Evolutionary conservation across 2,888 invertebrate genomes (phyloP).

Genomic region (Hermaeophaga mercurialis): DNA sequence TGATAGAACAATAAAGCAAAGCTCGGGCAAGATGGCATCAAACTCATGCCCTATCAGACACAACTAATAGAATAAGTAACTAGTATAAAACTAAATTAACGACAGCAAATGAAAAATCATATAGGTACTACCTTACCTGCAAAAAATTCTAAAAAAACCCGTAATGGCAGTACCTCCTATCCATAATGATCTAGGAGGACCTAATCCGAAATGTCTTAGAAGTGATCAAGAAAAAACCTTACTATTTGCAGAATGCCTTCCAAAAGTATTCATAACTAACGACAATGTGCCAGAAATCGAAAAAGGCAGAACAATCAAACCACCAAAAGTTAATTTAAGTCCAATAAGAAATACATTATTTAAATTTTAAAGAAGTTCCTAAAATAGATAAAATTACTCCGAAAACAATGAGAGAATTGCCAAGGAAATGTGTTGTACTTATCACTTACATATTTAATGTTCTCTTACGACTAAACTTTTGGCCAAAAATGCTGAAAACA

Average conservation of each 20-base stretch:
- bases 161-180: too few relatives aligned
- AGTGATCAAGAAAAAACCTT: background rate
- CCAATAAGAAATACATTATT: conserved; percentile 8
- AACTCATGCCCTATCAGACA: too few relatives aligned
- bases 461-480: conserved; percentile 3
- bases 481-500: conserved; percentile 15
- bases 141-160: too few relatives aligned
- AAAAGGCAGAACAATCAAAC: conserved; percentile 5
- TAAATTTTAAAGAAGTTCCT: conserved; percentile 10
- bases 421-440: conserved; percentile 4
- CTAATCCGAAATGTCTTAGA: background rate
- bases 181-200: too few relatives aligned
- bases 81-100: too few relatives aligned
- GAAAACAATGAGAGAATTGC: conserved; percentile 3
- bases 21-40: too few relatives aligned
- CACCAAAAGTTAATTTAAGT: conserved; percentile 2
- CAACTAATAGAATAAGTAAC: too few relatives aligned
- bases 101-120: too few relatives aligned
- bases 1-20: too few relatives aligned
- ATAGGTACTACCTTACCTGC: too few relatives aligned
- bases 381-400: conserved; percentile 7
- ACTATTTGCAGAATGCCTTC: background rate
- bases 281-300: background rate
- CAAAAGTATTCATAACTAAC: conserved; percentile 5
- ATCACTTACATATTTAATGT: conserved; percentile 8